A percentile compares a stretch with the other conserved stretches of the same genome.
Evolutionary conservation across 2,797 vertebrate genomes (phyloP).

Genomic region (Pachyuromys duprasi): DNA sequence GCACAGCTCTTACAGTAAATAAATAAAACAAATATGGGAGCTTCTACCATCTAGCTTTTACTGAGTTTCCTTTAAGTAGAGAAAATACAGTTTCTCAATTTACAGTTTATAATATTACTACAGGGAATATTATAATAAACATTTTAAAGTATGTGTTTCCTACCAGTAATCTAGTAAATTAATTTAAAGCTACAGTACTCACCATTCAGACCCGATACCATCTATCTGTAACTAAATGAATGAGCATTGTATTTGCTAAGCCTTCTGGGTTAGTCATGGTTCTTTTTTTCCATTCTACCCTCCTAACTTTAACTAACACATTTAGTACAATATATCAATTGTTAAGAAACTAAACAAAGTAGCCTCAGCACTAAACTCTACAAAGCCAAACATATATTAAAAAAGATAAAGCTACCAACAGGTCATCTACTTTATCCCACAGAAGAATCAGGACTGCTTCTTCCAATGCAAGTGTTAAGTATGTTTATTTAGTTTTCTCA

Average conservation of each 20-base stretch:
- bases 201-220: constrained; percentile 9
- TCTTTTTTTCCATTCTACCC: constrained; percentile 13
- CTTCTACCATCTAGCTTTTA: constrained; percentile 25
- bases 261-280: constrained; percentile 29
- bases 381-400: not conserved
- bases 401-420: not conserved
- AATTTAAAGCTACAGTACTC: constrained; percentile 23
- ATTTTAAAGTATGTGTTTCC: constrained; percentile 28
- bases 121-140: constrained; percentile 11
- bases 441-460: constrained; percentile 22
- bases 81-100: constrained; percentile 41
- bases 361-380: constrained; percentile 32
- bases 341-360: not conserved
- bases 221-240: not conserved
- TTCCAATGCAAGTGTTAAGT: not conserved
- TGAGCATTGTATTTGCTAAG: not conserved
- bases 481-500: not conserved
- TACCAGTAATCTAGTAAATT: constrained; percentile 16
- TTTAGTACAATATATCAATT: not conserved
- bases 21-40: constrained; percentile 15
- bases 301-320: not conserved
- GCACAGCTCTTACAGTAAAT: not conserved
- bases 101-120: not conserved
- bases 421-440: not conserved
- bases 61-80: constrained; percentile 25